Evolutionary conservation across 2,888 invertebrate species (phyloP).

Genomic region (Malthinus seriepunctatus): DNA sequence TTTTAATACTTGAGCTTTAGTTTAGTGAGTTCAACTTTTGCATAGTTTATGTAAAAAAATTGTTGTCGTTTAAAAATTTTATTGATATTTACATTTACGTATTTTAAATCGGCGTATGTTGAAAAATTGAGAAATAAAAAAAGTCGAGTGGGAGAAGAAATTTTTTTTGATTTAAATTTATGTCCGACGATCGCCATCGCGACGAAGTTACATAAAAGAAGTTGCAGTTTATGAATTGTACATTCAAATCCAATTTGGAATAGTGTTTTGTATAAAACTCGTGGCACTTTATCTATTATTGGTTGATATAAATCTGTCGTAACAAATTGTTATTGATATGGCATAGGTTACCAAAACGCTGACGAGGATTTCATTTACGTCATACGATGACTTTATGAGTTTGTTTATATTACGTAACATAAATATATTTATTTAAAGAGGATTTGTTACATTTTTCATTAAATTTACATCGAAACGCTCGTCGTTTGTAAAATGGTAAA

Average conservation of each 20-base stretch:
- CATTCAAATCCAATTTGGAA: slow-evolving; percentile 11
- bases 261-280: slow-evolving; percentile 12
- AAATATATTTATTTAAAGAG: no score
- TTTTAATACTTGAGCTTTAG: no score
- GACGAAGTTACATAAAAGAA: slow-evolving; percentile 1
- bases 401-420: neutral
- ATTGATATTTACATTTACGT: no score
- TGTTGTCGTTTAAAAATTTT: no score
- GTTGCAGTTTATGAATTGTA: slow-evolving; percentile 14
- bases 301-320: slow-evolving; percentile 14
- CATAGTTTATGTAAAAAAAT: no score
- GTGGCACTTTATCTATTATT: slow-evolving; percentile 12
- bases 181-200: neutral
- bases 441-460: neutral
- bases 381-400: slow-evolving; percentile 3
- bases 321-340: slow-evolving; percentile 20
- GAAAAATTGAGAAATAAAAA: no score
- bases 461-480: no score
- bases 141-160: no score
- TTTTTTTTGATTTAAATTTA: slow-evolving; percentile 1
- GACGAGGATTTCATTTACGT: slow-evolving; percentile 7
- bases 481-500: no score
- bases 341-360: slow-evolving; percentile 1
- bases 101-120: no score
- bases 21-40: no score